Conservation (phyloP, 2,888 invertebrate genomes). For the Pseudococcus viburni region DNA sequence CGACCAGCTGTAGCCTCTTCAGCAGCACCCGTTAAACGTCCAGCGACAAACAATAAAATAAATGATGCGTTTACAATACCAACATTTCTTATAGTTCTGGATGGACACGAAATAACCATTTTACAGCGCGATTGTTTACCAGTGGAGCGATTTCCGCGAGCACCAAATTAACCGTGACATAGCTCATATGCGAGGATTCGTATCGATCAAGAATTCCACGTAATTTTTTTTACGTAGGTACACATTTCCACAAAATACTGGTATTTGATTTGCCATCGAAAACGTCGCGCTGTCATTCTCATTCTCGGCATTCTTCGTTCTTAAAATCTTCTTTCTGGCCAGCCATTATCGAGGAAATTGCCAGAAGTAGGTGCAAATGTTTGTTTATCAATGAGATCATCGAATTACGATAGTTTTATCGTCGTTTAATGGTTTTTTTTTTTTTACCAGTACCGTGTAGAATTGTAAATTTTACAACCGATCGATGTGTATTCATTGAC, state of each 20-base stretch:
- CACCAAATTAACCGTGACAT: background rate
- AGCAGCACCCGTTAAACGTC: background rate
- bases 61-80: slow-evolving; percentile 8
- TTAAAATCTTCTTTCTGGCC: background rate
- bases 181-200: background rate
- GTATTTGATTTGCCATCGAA: background rate
- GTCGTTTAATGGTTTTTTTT: background rate
- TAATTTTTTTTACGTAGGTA: background rate
- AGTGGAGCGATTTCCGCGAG: background rate
- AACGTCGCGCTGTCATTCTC: background rate
- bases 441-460: too few species aligned
- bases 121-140: background rate
- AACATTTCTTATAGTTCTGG: background rate
- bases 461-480: too few species aligned
- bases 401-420: background rate
- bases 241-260: background rate
- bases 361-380: background rate
- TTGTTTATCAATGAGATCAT: background rate
- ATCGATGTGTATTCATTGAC: too few species aligned
- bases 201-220: background rate
- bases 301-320: background rate
- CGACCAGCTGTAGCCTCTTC: background rate
- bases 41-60: background rate
- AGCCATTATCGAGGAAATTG: background rate
- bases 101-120: background rate